phyloP scores from a whole-genome alignment of 2,888 invertebrate genomes.

The Priocnemis perturbator region DNA sequence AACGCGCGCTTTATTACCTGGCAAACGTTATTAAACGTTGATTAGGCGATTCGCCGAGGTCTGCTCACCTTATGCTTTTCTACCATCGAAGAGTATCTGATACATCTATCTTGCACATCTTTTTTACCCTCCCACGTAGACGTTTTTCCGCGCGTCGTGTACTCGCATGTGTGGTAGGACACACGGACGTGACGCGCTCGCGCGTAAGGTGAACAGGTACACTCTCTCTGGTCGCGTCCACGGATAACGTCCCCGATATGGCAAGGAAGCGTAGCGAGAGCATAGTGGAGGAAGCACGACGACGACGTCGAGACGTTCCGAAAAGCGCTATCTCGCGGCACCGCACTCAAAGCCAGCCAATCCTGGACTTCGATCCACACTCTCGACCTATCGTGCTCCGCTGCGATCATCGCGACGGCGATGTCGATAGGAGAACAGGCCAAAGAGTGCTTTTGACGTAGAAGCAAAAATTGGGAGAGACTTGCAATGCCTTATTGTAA shows the following conservation, averaged over 20 bases:
- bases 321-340: constrained; percentile 66
- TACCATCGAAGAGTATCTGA: too few relatives aligned
- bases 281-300: constrained; percentile 45
- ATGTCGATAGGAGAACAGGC: not conserved
- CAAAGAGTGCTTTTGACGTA: not conserved
- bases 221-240: constrained; percentile 59
- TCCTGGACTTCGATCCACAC: constrained; percentile 31
- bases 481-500: too few relatives aligned
- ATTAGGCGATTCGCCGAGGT: too few relatives aligned
- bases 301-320: constrained; percentile 62
- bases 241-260: constrained; percentile 69
- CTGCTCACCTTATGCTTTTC: too few relatives aligned
- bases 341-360: constrained; percentile 53
- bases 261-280: constrained; percentile 29
- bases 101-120: too few relatives aligned
- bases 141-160: not conserved
- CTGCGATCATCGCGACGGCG: not conserved
- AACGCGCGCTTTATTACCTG: too few relatives aligned
- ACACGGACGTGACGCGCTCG: constrained; percentile 22
- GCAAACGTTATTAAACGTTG: too few relatives aligned
- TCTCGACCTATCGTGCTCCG: constrained; percentile 5
- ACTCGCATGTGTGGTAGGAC: not conserved
- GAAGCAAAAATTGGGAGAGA: constrained; percentile 27
- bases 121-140: not conserved
- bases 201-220: too few relatives aligned